These are phyloP conservation scores for Porites lutea DNA, from an alignment of 64 coral and sea anemone genomes.

Conservation along the genomic window DNA sequence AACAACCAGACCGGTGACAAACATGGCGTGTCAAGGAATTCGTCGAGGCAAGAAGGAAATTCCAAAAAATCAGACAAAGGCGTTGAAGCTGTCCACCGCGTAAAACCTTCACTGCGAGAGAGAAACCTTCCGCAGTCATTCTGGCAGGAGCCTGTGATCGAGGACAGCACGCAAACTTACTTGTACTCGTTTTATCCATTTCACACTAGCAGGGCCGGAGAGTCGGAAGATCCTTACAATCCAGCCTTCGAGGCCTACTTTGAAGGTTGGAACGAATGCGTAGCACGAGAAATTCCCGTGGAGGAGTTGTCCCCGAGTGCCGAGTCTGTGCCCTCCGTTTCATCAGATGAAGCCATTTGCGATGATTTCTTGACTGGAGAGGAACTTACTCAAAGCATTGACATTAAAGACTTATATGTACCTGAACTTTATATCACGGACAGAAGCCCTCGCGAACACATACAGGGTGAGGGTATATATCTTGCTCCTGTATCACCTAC, in stretches of 20 bases:
- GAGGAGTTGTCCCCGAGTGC: constrained; percentile 49
- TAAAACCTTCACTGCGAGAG: constrained; percentile 56
- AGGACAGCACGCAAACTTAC: constrained; percentile 52
- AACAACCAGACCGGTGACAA: not conserved
- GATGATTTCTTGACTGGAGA: constrained; percentile 97
- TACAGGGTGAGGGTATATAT: constrained; percentile 60
- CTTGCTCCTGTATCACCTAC: constrained; percentile 65
- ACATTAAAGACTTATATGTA: constrained; percentile 96
- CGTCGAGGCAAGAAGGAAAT: constrained; percentile 59
- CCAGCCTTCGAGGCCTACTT: constrained; percentile 49
- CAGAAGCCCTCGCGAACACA: constrained; percentile 66
- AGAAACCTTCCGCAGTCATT: constrained; percentile 67
- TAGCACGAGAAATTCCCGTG: constrained; percentile 39
- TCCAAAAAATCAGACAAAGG: constrained; percentile 60
- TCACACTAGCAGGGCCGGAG: constrained; percentile 36
- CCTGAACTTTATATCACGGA: constrained; percentile 85
- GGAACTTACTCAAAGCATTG: constrained; percentile 91
- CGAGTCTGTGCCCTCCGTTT: constrained; percentile 75
- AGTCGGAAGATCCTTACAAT: constrained; percentile 49
- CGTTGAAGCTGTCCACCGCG: constrained; percentile 34
- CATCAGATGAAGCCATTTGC: constrained; percentile 68
- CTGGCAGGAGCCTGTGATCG: constrained; percentile 87
- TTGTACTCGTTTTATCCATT: constrained; percentile 63
- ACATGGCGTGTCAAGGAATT: constrained; percentile 47
- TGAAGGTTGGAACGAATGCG: constrained; percentile 73